Evolutionary conservation across 2,888 invertebrate genomes (phyloP).

Genomic region (Epistrophella euchroma): DNA sequence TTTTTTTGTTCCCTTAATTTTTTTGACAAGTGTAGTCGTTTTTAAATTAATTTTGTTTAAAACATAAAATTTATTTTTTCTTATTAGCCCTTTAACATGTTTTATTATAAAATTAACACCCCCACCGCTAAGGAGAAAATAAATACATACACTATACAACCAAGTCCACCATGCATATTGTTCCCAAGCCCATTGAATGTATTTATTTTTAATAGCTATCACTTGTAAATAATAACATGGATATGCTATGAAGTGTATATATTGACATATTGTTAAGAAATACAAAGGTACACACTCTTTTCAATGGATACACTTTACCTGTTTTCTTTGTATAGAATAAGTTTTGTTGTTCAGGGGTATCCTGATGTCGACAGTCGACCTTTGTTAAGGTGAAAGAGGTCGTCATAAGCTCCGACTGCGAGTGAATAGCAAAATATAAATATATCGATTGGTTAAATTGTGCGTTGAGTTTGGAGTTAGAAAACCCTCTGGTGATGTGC

Average conservation of each 20-base stretch:
- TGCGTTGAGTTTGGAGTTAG: slow-evolving; percentile 44
- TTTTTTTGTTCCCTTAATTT: no score
- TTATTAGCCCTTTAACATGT: no score
- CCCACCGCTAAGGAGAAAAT: no score
- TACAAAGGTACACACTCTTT: background rate
- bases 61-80: no score
- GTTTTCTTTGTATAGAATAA: background rate
- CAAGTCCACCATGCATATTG: no score
- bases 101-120: no score
- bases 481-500: slow-evolving; percentile 21
- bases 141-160: no score
- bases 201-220: slow-evolving; percentile 54
- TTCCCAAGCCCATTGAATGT: background rate
- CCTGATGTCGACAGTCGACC: background rate
- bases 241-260: slow-evolving; percentile 30
- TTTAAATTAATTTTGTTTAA: no score
- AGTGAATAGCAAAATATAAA: slow-evolving; percentile 50
- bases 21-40: no score
- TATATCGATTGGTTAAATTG: slow-evolving; percentile 65
- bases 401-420: background rate
- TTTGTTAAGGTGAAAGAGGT: slow-evolving; percentile 5
- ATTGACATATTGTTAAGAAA: slow-evolving; percentile 43
- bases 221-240: slow-evolving; percentile 48
- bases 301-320: background rate
- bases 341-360: background rate